Conservation (phyloP, 92 coral and sea anemone species). For the Zoanthus sociatus region DNA sequence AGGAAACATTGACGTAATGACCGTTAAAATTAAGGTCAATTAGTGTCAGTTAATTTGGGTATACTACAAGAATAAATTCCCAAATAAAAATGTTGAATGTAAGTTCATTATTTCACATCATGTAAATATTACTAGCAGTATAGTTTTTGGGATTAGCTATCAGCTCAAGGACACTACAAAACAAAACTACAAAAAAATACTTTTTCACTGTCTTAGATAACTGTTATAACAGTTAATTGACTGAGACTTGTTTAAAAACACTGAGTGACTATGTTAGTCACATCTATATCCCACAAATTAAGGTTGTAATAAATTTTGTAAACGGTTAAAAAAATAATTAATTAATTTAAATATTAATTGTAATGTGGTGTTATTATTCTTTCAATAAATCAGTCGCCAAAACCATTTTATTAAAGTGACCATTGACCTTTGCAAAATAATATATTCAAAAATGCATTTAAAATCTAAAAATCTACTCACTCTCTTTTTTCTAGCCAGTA, state of each 20-base stretch:
- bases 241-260: not conserved
- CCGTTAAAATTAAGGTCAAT: not conserved
- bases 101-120: not conserved
- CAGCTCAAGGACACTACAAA: constrained; percentile 1
- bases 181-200: not conserved
- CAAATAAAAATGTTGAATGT: not conserved
- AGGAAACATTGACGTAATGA: not conserved
- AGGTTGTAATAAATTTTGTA: not conserved
- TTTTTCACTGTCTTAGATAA: too few relatives aligned
- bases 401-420: not conserved
- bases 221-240: not conserved
- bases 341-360: not conserved
- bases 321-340: not conserved
- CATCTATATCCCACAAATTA: not conserved
- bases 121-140: not conserved
- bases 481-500: constrained; percentile 8
- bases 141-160: not conserved
- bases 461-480: constrained; percentile 8
- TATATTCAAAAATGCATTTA: not conserved
- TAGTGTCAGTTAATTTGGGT: not conserved
- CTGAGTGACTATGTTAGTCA: not conserved
- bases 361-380: not conserved
- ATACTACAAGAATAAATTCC: not conserved
- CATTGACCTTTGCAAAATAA: not conserved
- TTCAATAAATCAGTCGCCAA: not conserved